These are phyloP conservation scores for Homalodisca vitripennis DNA, from an alignment of 1,140 invertebrate genomes.

Conservation along the genomic window DNA sequence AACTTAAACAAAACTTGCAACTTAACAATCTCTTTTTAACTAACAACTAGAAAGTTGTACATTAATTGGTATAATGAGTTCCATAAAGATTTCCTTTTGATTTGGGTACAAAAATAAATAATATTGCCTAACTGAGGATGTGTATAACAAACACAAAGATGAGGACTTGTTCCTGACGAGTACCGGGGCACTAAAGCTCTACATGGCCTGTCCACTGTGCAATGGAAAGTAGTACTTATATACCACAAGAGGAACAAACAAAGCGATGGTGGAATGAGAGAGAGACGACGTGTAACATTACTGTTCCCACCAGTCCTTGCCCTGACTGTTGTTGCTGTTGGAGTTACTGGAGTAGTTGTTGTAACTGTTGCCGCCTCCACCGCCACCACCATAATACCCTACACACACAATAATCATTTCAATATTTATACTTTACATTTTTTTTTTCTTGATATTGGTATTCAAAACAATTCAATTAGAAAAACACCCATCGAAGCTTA, in stretches of 20 bases:
- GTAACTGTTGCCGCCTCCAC: neutral
- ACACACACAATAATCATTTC: no score
- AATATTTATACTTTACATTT: no score
- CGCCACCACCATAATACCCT: no score
- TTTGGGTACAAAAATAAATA: neutral
- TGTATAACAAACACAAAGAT: neutral
- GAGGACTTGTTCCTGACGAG: neutral
- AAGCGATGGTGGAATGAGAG: slow-evolving; percentile 24
- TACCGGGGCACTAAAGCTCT: neutral
- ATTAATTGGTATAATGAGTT: neutral
- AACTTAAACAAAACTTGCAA: no score
- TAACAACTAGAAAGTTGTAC: no score
- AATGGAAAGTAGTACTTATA: neutral
- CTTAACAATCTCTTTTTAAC: no score
- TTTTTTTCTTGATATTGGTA: no score
- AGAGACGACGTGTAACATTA: neutral
- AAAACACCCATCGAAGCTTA: no score
- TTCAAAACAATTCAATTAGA: no score
- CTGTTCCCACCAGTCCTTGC: slow-evolving; percentile 13
- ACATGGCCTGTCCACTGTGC: neutral
- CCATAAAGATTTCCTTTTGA: neutral
- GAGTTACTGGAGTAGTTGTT: slow-evolving; percentile 10
- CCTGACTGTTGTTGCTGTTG: neutral
- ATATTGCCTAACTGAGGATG: neutral
- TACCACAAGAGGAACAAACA: slow-evolving; percentile 22